A percentile compares a stretch with the other conserved stretches of the same genome.
Conservation (phyloP, 2,113 vertebrate species). For the Catharus minimus region DNA sequence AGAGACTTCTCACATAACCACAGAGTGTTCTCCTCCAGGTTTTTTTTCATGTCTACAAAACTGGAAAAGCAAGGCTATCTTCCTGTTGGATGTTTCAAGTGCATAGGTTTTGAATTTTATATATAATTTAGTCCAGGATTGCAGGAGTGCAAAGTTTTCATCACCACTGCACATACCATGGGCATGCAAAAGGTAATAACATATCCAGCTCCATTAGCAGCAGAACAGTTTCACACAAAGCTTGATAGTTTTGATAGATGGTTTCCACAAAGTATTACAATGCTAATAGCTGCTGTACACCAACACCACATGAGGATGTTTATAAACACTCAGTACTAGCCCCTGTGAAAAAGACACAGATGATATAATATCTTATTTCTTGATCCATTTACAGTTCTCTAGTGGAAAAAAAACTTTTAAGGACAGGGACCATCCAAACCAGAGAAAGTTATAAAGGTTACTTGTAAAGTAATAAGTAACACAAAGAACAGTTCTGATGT, state of each 20-base stretch:
- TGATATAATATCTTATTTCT: accelerated
- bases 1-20: neutral
- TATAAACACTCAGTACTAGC: neutral
- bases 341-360: neutral
- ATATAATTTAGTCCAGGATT: neutral
- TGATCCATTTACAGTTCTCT: neutral
- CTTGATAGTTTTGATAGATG: neutral
- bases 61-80: neutral
- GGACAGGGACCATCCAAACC: neutral
- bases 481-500: neutral
- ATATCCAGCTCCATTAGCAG: neutral
- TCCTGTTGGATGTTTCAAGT: neutral
- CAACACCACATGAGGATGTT: neutral
- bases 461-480: neutral
- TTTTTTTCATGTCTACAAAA: neutral
- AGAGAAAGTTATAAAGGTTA: neutral
- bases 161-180: neutral
- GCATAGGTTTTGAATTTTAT: neutral
- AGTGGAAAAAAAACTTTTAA: neutral
- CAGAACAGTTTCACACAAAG: neutral
- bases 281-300: neutral
- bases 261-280: neutral
- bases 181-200: neutral
- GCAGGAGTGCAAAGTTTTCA: neutral
- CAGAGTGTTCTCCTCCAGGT: neutral